These are phyloP conservation scores for Babyrousa celebensis DNA, from an alignment of 2,797 vertebrate genomes.

Conservation along the genomic window DNA sequence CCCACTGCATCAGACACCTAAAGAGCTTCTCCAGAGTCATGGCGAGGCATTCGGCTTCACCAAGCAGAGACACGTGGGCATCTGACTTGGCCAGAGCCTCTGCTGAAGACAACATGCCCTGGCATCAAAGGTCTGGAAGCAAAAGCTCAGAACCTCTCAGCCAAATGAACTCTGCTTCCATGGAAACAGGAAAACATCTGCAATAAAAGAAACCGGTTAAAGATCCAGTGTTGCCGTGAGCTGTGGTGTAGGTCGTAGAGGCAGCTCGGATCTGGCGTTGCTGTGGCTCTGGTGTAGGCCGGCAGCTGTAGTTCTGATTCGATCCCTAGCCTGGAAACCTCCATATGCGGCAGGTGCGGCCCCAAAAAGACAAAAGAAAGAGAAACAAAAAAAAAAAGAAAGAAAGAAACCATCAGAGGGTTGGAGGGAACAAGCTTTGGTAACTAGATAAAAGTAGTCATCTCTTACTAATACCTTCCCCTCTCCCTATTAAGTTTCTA, in stretches of 20 bases:
- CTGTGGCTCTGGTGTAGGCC: too few species aligned
- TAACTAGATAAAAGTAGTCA: background rate
- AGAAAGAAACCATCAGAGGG: background rate
- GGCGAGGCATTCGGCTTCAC: background rate
- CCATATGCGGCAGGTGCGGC: too few species aligned
- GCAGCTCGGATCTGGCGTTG: too few species aligned
- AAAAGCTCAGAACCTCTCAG: background rate
- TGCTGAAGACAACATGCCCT: background rate
- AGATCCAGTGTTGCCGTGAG: too few species aligned
- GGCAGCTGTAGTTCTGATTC: too few species aligned
- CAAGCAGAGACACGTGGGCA: rapidly evolving
- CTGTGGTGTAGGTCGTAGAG: too few species aligned
- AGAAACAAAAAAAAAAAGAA: too few species aligned
- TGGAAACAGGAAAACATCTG: background rate
- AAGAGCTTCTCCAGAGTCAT: background rate
- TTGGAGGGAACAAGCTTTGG: background rate
- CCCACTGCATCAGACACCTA: background rate
- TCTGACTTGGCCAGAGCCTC: background rate
- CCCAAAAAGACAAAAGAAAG: too few species aligned
- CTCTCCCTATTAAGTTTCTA: background rate
- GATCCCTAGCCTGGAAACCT: too few species aligned
- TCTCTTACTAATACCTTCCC: background rate
- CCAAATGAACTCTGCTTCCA: background rate
- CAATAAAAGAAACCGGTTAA: background rate
- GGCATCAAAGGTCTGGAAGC: background rate